phyloP scores from a whole-genome alignment of 2,888 invertebrate genomes.

The Lasioglossum villosulum region DNA sequence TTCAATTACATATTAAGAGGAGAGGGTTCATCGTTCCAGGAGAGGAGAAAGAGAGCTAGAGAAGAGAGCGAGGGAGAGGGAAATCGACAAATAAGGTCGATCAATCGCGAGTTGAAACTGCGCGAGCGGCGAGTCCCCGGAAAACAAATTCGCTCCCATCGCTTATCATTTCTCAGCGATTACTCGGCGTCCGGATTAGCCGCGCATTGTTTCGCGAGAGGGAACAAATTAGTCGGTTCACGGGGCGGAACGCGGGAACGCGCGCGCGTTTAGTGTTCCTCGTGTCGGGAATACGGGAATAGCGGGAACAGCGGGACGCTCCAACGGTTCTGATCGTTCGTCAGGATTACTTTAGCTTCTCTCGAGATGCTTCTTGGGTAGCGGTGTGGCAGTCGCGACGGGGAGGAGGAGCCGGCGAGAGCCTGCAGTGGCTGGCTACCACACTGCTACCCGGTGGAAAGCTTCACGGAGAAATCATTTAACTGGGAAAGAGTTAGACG shows the following conservation, averaged over 20 bases:
- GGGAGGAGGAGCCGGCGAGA: not conserved
- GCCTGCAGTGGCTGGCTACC: not conserved
- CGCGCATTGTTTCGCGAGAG: constrained; percentile 41
- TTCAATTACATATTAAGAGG: not conserved
- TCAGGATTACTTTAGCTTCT: constrained; percentile 63
- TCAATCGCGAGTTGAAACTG: constrained; percentile 32
- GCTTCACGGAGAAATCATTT: constrained; percentile 64
- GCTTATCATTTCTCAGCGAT: constrained; percentile 58
- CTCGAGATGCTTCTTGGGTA: constrained; percentile 23
- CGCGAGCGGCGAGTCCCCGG: not conserved
- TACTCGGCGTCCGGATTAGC: constrained; percentile 48
- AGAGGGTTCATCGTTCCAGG: not conserved
- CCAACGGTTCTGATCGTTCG: constrained; percentile 58
- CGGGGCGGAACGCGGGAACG: constrained; percentile 23
- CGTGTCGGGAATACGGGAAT: constrained; percentile 46
- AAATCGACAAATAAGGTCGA: constrained; percentile 29
- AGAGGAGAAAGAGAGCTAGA: not conserved
- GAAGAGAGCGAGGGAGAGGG: not conserved
- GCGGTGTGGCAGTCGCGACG: not conserved
- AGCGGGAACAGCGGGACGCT: constrained; percentile 12
- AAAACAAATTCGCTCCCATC: constrained; percentile 37
- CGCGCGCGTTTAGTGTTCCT: constrained; percentile 15
- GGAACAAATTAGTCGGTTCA: constrained; percentile 60
- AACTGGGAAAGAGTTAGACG: constrained; percentile 46
- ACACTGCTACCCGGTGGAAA: constrained; percentile 11